phyloP scores from a whole-genome alignment of 2,888 invertebrate species.

The Synanthedon vespiformis region DNA sequence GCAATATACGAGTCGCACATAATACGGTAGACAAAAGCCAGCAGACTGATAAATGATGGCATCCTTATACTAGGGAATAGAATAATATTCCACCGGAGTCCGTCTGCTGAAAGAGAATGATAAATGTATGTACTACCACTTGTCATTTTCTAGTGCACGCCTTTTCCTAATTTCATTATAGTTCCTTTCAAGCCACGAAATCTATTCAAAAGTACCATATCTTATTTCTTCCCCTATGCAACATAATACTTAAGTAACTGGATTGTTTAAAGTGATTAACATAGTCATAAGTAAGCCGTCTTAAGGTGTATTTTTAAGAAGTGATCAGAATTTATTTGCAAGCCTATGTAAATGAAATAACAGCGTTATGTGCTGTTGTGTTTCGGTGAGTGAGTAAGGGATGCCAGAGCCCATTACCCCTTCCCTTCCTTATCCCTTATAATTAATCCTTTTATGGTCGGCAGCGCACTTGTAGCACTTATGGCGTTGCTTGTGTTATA shows the following conservation, averaged over 20 bases:
- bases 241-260: too few relatives aligned
- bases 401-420: too few relatives aligned
- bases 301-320: too few relatives aligned
- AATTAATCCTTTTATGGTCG: too few relatives aligned
- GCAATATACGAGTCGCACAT: not conserved
- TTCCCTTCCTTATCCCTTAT: too few relatives aligned
- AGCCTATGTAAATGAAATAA: too few relatives aligned
- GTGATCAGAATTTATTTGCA: too few relatives aligned
- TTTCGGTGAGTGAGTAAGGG: too few relatives aligned
- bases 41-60: not conserved
- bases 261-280: not conserved
- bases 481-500: too few relatives aligned
- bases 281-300: too few relatives aligned
- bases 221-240: not conserved
- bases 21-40: not conserved
- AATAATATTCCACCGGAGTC: not conserved
- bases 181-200: not conserved
- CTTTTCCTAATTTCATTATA: not conserved
- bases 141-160: not conserved
- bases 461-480: too few relatives aligned
- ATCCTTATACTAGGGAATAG: not conserved
- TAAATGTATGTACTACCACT: not conserved
- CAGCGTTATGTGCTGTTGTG: too few relatives aligned
- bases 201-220: not conserved
- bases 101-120: not conserved